Evolutionary conservation across 2,113 vertebrate species (phyloP), one percentile per base, ranked within the genome.

Genomic region (Psittacara wagleri): DNA sequence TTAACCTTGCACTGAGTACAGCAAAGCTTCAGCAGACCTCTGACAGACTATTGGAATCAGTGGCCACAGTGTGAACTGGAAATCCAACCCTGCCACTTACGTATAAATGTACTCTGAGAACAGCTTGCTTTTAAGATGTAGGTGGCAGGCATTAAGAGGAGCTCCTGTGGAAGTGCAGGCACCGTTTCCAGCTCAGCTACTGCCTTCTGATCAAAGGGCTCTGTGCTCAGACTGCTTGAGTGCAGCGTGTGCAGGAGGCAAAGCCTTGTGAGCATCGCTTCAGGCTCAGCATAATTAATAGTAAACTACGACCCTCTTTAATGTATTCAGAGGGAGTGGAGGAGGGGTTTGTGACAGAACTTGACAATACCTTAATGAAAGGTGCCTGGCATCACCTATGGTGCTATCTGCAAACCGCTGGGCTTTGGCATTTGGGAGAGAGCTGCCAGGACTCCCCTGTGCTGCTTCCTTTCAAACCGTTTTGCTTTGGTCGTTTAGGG

Each of bases 261-360:
- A 51, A 94, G 70, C 81, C 66, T 81, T 0, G 0, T 10, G 10
- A 68, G 35, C 9, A 2, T 76, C 0, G 0, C 48, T 64, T 83
- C 33, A 61, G 70, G 66, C 61, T 84, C 39, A 55, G 48, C 46
- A 13, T 39, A 39, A 68, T 79, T 81, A 64, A 31, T 24, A 31
- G 31, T n/a, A 8, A 78, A 75, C n/a, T 19, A 24, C 0, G 6
- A 20, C 17, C 12, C 15, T 70, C 27, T 41, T 44, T 3, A 85
- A 15, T 3, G 1, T 20, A 27, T 72, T 17, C 17, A 35, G 48
- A 63, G 35, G 22, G 33, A 29, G 22, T 1, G 27, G 57, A 87
- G 20, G 48, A 75, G 78, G 70, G 20, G 49, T 28, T 88, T 44
- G 44, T 83, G 49, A 20, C 27, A 62, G 52, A 52, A 62, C 79